These are phyloP conservation scores for Dicrostonyx torquatus DNA, from an alignment of 2,797 vertebrate genomes.

Conservation along the genomic window DNA sequence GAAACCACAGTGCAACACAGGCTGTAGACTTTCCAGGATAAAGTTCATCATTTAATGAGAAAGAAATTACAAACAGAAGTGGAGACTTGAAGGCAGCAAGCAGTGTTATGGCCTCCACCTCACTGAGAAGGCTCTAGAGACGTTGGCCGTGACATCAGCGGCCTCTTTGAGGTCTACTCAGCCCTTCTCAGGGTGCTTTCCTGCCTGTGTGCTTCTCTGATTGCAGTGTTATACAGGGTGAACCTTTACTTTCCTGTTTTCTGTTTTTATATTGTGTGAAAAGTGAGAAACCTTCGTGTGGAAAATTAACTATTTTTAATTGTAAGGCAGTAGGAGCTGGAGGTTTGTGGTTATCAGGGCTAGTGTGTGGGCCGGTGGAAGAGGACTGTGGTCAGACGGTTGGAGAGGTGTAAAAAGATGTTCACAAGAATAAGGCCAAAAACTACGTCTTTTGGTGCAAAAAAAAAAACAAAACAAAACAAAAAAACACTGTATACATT, in stretches of 20 bases:
- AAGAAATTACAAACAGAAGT: slow-evolving; percentile 46
- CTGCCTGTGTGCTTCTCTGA: not conserved
- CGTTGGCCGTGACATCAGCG: fast-evolving
- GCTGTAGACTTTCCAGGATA: not conserved
- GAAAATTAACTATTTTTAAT: slow-evolving; percentile 71
- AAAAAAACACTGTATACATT: not conserved
- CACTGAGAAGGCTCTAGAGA: not conserved
- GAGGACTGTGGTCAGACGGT: not conserved
- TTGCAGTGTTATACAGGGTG: not conserved
- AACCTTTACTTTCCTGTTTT: not conserved
- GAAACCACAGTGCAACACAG: not conserved
- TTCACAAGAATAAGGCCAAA: slow-evolving; percentile 21
- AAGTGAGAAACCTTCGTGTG: slow-evolving; percentile 32
- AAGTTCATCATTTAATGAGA: slow-evolving; percentile 43
- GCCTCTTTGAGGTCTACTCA: not conserved
- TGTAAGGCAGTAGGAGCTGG: not conserved
- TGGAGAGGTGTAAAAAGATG: slow-evolving; percentile 42
- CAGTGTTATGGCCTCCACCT: not conserved
- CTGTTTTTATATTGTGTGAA: slow-evolving; percentile 32
- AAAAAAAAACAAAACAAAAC: slow-evolving; percentile 32
- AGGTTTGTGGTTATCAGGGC: slow-evolving; percentile 59
- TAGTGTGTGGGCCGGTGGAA: not conserved
- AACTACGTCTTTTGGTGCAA: not conserved
- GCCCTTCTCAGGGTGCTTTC: not conserved
- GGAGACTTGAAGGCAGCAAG: slow-evolving; percentile 18